Percentiles rank a stretch among this genome's conserved stretches.
phyloP scores from a whole-genome alignment of 92 coral and sea anemone genomes.

The Hydrozoanthus gracilis region DNA sequence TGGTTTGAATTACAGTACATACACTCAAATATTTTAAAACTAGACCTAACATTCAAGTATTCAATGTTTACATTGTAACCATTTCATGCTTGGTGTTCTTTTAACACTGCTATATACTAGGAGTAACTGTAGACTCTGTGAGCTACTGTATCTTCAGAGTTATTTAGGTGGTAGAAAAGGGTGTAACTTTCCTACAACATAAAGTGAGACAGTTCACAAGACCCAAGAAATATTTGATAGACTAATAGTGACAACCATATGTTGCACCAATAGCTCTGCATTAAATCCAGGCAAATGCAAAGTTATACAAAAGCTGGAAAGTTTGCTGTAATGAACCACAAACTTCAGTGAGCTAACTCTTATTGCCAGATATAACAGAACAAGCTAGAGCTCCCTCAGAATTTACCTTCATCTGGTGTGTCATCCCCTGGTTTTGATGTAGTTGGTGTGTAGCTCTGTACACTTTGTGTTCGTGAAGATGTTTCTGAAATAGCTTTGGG shows the following conservation, averaged over 20 bases:
- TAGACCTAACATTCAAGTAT: too few relatives aligned
- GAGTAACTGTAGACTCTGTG: too few relatives aligned
- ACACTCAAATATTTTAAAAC: too few relatives aligned
- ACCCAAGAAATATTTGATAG: too few relatives aligned
- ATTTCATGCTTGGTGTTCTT: too few relatives aligned
- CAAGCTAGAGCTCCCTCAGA: not conserved
- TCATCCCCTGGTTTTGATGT: conserved; percentile 83
- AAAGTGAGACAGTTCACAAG: too few relatives aligned
- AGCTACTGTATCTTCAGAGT: too few relatives aligned
- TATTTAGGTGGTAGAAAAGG: too few relatives aligned
- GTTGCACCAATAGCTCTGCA: not conserved
- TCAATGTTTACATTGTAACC: too few relatives aligned
- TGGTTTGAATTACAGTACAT: not conserved
- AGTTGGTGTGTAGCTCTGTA: conserved; percentile 79
- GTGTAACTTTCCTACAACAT: too few relatives aligned
- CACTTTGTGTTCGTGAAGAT: conserved; percentile 88
- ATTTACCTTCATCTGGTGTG: conserved; percentile 81
- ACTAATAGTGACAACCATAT: too few relatives aligned
- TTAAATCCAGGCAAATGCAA: not conserved
- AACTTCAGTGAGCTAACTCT: not conserved
- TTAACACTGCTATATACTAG: too few relatives aligned
- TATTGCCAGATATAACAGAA: not conserved
- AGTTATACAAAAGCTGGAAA: not conserved
- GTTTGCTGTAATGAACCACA: not conserved
- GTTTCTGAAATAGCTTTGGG: conserved; percentile 77